phyloP scores from a whole-genome alignment of 2,888 invertebrate species.

The Campaea margaritaria region DNA sequence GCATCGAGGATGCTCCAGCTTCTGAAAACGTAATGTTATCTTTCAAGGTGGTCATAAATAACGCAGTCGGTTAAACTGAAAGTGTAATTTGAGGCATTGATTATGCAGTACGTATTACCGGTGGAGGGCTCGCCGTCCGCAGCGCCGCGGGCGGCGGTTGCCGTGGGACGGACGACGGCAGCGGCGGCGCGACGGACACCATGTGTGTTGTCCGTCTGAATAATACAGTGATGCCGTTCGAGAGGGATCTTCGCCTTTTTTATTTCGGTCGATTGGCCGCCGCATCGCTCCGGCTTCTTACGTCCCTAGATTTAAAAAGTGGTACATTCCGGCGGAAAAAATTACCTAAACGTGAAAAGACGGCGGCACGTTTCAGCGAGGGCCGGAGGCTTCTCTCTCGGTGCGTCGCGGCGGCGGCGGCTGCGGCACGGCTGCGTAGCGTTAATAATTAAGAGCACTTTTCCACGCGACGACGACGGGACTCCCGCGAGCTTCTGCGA shows the following conservation, averaged over 20 bases:
- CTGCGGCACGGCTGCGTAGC: slow-evolving; percentile 36
- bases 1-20: background rate
- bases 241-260: slow-evolving; percentile 68
- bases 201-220: slow-evolving; percentile 73
- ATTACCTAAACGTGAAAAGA: slow-evolving; percentile 39
- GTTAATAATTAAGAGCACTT: slow-evolving; percentile 80
- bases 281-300: slow-evolving; percentile 47
- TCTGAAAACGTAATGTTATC: slow-evolving; percentile 20
- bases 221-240: slow-evolving; percentile 73
- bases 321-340: slow-evolving; percentile 16
- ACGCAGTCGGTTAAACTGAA: slow-evolving; percentile 12
- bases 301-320: slow-evolving; percentile 54
- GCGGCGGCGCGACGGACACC: slow-evolving; percentile 60
- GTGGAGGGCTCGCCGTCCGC: background rate
- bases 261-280: slow-evolving; percentile 74
- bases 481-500: slow-evolving; percentile 30
- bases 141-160: slow-evolving; percentile 18
- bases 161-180: background rate
- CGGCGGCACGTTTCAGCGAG: slow-evolving; percentile 26
- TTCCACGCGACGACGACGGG: slow-evolving; percentile 50
- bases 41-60: slow-evolving; percentile 14
- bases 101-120: slow-evolving; percentile 17
- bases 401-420: slow-evolving; percentile 15
- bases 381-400: background rate
- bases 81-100: slow-evolving; percentile 22